Conservation (phyloP, 2,113 vertebrate genomes). For the Bubo scandiacus region DNA sequence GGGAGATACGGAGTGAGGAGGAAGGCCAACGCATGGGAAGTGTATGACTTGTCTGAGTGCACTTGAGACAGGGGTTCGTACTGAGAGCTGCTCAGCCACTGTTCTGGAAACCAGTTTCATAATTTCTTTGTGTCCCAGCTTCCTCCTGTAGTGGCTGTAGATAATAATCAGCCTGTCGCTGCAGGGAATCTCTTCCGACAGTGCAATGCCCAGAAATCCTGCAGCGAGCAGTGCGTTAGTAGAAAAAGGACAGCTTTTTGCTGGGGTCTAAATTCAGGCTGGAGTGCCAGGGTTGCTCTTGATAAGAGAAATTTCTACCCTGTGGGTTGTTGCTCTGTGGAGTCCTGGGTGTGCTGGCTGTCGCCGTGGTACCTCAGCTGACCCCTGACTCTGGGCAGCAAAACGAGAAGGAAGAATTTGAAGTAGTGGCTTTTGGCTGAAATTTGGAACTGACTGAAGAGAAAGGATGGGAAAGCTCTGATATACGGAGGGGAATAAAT, state of each 20-base stretch:
- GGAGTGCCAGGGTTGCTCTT: not conserved
- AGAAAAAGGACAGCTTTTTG: not conserved
- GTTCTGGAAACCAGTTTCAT: not conserved
- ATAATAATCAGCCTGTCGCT: not conserved
- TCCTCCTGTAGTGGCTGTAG: not conserved
- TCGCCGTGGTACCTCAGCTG: not conserved
- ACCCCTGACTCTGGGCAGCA: not conserved
- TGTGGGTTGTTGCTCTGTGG: not conserved
- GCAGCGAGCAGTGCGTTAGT: not conserved
- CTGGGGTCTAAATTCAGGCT: not conserved
- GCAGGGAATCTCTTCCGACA: not conserved
- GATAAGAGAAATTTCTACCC: not conserved
- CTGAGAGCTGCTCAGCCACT: not conserved
- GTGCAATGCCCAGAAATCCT: not conserved
- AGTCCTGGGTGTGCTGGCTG: not conserved
- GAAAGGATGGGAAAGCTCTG: not conserved
- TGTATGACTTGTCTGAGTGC: not conserved
- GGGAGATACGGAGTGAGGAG: not conserved
- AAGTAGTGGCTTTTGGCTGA: not conserved
- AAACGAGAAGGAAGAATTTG: not conserved
- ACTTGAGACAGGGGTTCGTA: rapidly evolving
- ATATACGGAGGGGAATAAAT: not conserved
- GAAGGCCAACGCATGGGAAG: not conserved
- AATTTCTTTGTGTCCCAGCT: not conserved
- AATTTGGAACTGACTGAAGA: not conserved